Conservation (phyloP, 2,113 vertebrate genomes). For the Calcarius ornatus region DNA sequence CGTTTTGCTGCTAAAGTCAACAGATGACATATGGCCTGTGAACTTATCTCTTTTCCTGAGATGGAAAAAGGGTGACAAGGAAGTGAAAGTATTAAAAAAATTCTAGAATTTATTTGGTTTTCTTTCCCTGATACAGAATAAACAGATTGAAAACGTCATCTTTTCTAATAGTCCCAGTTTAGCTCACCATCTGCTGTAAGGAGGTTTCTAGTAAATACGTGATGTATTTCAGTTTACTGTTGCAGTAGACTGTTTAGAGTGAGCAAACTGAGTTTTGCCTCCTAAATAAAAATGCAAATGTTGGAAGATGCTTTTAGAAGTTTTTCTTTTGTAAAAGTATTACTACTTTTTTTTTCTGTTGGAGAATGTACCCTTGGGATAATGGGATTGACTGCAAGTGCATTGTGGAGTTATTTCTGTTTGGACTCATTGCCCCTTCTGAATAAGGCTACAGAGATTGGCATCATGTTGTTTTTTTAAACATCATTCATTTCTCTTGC, state of each 20-base stretch:
- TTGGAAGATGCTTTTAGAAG: background rate
- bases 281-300: background rate
- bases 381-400: background rate
- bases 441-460: background rate
- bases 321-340: background rate
- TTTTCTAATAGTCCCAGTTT: background rate
- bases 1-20: background rate
- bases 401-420: background rate
- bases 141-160: background rate
- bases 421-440: background rate
- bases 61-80: background rate
- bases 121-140: background rate
- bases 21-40: constrained; percentile 7
- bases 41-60: constrained; percentile 7
- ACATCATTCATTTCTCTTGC: no score
- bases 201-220: background rate
- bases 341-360: background rate
- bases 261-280: background rate
- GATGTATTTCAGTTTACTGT: background rate
- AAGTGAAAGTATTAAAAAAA: background rate
- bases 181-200: background rate
- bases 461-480: rapidly evolving
- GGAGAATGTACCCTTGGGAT: background rate
- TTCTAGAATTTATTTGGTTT: background rate
- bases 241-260: background rate